Base-by-base conservation (phyloP, 64 coral and sea anemone genomes). In the Dendronephthya gigantea region DNA sequence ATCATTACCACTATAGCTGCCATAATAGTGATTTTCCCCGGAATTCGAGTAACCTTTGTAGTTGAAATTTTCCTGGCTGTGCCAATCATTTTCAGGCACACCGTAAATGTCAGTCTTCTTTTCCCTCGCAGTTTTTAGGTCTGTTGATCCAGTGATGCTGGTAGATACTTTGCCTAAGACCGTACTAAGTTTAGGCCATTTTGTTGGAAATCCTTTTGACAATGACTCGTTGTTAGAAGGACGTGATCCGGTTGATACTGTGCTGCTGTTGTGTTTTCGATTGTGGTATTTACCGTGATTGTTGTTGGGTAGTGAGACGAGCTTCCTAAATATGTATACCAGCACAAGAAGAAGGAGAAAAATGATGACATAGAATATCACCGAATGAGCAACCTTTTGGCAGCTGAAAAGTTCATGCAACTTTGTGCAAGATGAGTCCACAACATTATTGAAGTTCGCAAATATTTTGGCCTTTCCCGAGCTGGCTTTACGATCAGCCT, bases 321-420 rank as follows among this genome's bases (percentile, higher is more conserved):
- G 72, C 31, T 79, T 79, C 14, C 72, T 29, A 79, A 79, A 36
- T 14, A 79, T 33, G 16, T 79, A 79, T 3, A 79, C 72, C 30
- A 79, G 29, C 34, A 35, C 36, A 79, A 79, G 72, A 15, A 79
- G 36, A 33, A 79, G 29, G 2, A 79, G 36, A 79, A 34, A 34
- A 79, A 79, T 39, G 36, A 79, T 34, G 0, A 79, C 72, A 39
- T 79, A 79, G 32, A 79, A 79, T 79, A 79, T 36, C 32, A 79
- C 72, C 6, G 72, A 79, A 39, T 79, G 72, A 36, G 72, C 72
- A 79, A 39, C 36, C 29, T 39, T 79, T 35, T 79, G 32, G 36
- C 72, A 79, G 36, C 27, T 36, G 36, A 79, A 36, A 33, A 79
- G 72, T 35, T 79, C 72, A 9, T 34, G 19, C 15, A 79, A 16